Conservation (phyloP, 2,113 vertebrate species). For the Hemibagrus wyckioides region DNA sequence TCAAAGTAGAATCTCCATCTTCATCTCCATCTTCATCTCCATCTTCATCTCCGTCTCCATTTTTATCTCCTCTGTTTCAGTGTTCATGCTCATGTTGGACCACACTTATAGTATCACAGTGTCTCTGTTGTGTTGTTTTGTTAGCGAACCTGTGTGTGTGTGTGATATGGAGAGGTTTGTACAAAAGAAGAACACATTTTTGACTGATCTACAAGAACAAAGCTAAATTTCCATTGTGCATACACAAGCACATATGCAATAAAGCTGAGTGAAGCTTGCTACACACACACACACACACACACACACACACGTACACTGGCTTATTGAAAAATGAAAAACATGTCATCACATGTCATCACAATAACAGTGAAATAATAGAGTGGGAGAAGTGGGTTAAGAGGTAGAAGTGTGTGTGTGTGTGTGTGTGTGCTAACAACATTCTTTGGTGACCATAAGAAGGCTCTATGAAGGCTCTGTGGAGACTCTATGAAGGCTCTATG, state of each 20-base stretch:
- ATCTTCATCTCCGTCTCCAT: not conserved
- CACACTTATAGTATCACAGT: not conserved
- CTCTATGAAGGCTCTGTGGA: not conserved
- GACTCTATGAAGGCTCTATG: no score
- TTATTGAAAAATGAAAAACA: conserved; percentile 80
- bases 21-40: not conserved
- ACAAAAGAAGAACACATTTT: conserved; percentile 71
- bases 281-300: not conserved
- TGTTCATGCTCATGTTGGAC: not conserved
- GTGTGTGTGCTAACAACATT: no score
- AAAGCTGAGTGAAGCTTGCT: conserved; percentile 73
- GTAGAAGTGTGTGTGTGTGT: conserved; percentile 61
- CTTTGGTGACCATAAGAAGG: no score
- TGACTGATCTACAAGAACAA: conserved; percentile 79
- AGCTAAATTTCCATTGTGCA: conserved; percentile 93
- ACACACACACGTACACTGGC: conserved; percentile 32
- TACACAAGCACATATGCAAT: conserved; percentile 85
- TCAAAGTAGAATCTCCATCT: conserved; percentile 72
- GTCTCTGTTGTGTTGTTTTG: not conserved
- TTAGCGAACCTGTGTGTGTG: conserved; percentile 38
- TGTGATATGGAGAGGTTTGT: conserved; percentile 31
- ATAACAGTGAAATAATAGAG: conserved; percentile 70
- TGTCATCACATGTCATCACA: conserved; percentile 73
- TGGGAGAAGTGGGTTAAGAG: conserved; percentile 22
- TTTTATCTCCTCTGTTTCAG: not conserved